Conservation (phyloP, 2,797 vertebrate species). For the Erpetoichthys calabaricus region DNA sequence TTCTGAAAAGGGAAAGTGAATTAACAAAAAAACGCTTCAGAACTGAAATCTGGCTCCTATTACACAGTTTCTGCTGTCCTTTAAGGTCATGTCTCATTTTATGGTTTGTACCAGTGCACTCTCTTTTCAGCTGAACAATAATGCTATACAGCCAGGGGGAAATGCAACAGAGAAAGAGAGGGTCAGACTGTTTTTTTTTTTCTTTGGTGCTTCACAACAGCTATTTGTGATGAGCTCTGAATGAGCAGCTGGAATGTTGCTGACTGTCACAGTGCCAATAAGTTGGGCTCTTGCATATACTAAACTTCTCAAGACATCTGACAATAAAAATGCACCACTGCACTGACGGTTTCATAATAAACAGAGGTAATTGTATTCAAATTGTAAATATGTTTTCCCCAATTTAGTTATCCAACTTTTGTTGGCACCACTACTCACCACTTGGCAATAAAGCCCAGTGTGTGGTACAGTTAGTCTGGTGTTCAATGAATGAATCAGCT, state of each 20-base stretch:
- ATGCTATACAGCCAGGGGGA: conserved; percentile 1
- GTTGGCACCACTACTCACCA: no score
- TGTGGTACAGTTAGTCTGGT: no score
- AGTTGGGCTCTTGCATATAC: not conserved
- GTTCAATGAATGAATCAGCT: no score
- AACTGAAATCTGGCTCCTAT: not conserved
- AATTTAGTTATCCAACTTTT: no score
- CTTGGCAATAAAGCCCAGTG: no score
- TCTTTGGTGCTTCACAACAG: not conserved
- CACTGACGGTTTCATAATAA: no score
- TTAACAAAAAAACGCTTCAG: no score
- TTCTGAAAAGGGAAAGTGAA: no score
- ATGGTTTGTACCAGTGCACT: not conserved
- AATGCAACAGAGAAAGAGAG: not conserved
- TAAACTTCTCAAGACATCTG: no score
- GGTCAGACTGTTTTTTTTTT: not conserved
- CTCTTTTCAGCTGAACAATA: not conserved
- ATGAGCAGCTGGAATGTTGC: conserved; percentile 2
- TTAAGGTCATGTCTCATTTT: not conserved
- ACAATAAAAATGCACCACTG: no score
- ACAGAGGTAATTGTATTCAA: no score
- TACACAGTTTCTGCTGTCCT: not conserved
- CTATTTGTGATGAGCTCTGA: conserved; percentile 1
- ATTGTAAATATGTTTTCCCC: no score
- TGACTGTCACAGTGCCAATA: conserved; percentile 2